Conservation (phyloP, 2,797 vertebrate species). For the Onychomys arenicola region DNA sequence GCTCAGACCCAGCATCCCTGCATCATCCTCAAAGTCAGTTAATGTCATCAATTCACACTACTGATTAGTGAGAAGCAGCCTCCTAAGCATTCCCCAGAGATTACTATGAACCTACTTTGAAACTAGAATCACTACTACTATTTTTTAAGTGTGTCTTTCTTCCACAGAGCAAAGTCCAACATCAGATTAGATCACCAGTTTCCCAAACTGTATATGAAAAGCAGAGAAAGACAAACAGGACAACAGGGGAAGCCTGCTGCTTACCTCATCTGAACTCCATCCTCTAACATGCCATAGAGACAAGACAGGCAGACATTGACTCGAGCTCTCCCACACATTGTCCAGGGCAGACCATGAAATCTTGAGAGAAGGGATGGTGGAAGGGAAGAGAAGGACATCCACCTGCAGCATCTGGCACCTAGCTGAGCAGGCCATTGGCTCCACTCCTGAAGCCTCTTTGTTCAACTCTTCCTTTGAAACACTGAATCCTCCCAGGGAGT, state of each 20-base stretch:
- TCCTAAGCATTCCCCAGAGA: slow-evolving; percentile 29
- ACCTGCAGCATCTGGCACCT: neutral
- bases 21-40: neutral
- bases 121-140: slow-evolving; percentile 28
- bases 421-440: neutral
- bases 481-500: slow-evolving; percentile 20
- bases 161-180: slow-evolving; percentile 44
- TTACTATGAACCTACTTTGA: slow-evolving; percentile 61
- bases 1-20: neutral
- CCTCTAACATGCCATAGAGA: neutral
- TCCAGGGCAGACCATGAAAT: neutral
- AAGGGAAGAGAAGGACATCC: neutral
- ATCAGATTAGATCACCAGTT: slow-evolving; percentile 1
- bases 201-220: neutral
- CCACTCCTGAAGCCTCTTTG: neutral
- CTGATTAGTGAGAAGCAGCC: slow-evolving; percentile 30
- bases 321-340: neutral
- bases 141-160: slow-evolving; percentile 40
- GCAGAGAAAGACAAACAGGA: neutral
- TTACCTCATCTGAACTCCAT: neutral
- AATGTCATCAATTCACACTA: slow-evolving; percentile 27
- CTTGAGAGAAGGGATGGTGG: neutral
- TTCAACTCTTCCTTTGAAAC: neutral
- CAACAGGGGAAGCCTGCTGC: neutral
- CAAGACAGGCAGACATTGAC: neutral